Evolutionary conservation across 2,113 vertebrate genomes (phyloP), one percentile per base, ranked within the genome.

Genomic region (Toxotes chatareus): DNA sequence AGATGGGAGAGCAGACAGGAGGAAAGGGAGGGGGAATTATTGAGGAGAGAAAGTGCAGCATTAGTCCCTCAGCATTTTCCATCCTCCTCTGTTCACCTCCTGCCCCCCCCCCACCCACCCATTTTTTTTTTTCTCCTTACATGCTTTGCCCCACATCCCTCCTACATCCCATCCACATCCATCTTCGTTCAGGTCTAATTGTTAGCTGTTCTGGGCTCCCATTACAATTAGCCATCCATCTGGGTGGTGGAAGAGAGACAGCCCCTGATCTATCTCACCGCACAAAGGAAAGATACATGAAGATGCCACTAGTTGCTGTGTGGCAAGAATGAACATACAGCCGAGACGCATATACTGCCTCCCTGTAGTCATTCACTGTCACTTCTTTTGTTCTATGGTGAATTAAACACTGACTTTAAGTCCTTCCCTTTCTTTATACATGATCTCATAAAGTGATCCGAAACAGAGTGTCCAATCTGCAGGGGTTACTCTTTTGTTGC

Each of bases 191-290:
- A 60, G 75, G 60, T 80, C 73, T 90, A 91, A 90, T 91, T 89
- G 85, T 84, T 89, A 82, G 87, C 85, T 87, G 88, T 90, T 89
- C 84, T 77, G 89, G 73, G 86, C 79, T 89, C 91, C 88, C 85
- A 79, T 92, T 86, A 91, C 90, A 91, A 93, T 94, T 93, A 93
- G 78, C 80, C 87, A 85, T 88, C 89, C 92, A 91, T 92, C 93
- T 93, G 92, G 80, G 82, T 80, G 81, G 85, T 65, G 69, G 73
- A 63, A 62, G 73, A 76, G 40, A 84, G 73, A 83, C 80, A 84
- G 71, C 56, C 47, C 57, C 83, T 73, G 78, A 89, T 90, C 76
- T 69, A 82, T 89, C 88, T 83, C 67, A 73, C 62, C 42, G 16
- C 85, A 86, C 78, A 79, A 80, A 77, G 78, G 76, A 68, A 62